Evolutionary conservation across 2,888 invertebrate genomes (phyloP).

Genomic region (Suillia variegata): DNA sequence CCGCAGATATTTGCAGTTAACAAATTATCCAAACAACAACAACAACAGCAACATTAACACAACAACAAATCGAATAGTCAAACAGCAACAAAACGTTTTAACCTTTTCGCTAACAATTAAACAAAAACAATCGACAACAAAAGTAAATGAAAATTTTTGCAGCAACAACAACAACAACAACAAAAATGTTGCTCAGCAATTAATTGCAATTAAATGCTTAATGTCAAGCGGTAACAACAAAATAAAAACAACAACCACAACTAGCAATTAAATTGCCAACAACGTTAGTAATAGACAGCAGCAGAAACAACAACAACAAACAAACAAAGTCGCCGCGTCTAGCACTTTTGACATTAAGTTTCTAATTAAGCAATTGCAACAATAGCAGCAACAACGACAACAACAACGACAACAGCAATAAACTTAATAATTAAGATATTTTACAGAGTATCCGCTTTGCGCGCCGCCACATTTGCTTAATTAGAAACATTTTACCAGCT

Average conservation of each 20-base stretch:
- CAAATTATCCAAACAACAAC: slow-evolving; percentile 9
- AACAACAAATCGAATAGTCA: slow-evolving; percentile 47
- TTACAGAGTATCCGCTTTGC: too few species aligned
- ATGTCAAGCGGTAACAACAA: slow-evolving; percentile 16
- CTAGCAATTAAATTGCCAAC: too few species aligned
- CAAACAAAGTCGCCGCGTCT: too few species aligned
- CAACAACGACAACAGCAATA: too few species aligned
- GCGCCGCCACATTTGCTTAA: too few species aligned
- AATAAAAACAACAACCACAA: slow-evolving; percentile 3
- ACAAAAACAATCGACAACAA: slow-evolving; percentile 16
- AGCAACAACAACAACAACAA: too few species aligned
- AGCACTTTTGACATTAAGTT: slow-evolving; percentile 34
- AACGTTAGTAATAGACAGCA: slow-evolving; percentile 14
- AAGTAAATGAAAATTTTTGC: not conserved
- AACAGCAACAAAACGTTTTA: slow-evolving; percentile 47
- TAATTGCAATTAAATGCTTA: not conserved
- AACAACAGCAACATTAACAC: slow-evolving; percentile 34
- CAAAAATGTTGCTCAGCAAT: not conserved
- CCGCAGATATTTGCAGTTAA: too few species aligned
- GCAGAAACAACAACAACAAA: slow-evolving; percentile 15
- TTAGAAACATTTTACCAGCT: too few species aligned
- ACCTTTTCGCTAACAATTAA: slow-evolving; percentile 47
- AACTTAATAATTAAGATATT: too few species aligned
- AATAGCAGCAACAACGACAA: too few species aligned
- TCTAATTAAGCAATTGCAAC: slow-evolving; percentile 47